Base-by-base conservation (phyloP, 1,140 invertebrate species). In the Mylabris phalerata region DNA sequence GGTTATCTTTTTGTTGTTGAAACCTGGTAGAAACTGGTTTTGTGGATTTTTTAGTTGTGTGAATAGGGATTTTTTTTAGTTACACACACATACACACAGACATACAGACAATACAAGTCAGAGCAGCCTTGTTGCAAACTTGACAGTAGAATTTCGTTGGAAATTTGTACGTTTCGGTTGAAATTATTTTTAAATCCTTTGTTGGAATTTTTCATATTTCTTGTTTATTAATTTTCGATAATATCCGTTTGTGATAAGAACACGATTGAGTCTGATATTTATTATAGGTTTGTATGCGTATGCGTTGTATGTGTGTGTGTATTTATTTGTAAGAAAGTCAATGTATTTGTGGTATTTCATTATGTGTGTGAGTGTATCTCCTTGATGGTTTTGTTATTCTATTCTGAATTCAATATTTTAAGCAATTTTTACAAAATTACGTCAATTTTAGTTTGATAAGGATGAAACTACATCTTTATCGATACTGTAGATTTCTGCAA, bases 71-170 rank as follows among this genome's bases (percentile, higher is more conserved):
- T 19, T 55, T 60, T 63, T 32, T 48, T 57, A 57, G 59, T 57
- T 58, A 63, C 32, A 32, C 32, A 32, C 27, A 32, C 27, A 32
- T 7, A 32, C 27, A 32, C 27, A 32, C 3, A 32, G 4, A 32
- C 32, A 32, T 32, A 32, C 39, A 60, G 32, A 47, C 19, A 47
- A 46, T 56, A 41, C 56, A 61, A 58, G 48, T 50, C 41, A 52
- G 61, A 57, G 59, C 64, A 59, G 64, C 60, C 58, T 60, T 64
- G 56, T 45, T 60, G 51, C 49, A 57, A 57, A 64, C 49, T 60
- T 65, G 57, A 57, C 60, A 65, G 60, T 65, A 45, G 54, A 48
- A 32, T 32, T 32, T 32, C 7, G 7, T 24, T 42, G 48, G 41
- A 61, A 61, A 58, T 48, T 32, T 32, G 4, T 32, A 32, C 32